phyloP scores from a whole-genome alignment of 2,797 vertebrate species.

The Masticophis lateralis region DNA sequence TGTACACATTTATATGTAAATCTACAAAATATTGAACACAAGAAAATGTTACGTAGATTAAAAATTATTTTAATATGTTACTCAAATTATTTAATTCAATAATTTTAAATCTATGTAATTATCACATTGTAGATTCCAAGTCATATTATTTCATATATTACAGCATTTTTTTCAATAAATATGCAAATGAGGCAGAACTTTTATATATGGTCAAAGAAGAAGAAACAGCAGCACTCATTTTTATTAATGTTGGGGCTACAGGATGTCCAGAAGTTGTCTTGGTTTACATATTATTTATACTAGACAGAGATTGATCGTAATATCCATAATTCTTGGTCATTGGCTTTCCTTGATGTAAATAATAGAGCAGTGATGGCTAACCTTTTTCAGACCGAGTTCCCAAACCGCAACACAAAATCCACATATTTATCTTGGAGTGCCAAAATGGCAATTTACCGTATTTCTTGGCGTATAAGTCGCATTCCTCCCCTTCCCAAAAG shows the following conservation, averaged over 20 bases:
- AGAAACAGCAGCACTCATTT: background rate
- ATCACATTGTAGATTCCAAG: background rate
- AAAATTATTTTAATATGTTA: too few relatives aligned
- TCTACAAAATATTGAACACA: background rate
- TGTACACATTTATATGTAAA: background rate
- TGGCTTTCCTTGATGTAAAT: too few relatives aligned
- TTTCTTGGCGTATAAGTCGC: too few relatives aligned
- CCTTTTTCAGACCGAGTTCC: too few relatives aligned
- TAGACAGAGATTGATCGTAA: too few relatives aligned
- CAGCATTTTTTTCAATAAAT: background rate
- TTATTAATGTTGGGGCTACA: background rate
- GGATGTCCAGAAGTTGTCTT: background rate
- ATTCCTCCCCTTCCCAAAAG: too few relatives aligned
- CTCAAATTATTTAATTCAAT: background rate
- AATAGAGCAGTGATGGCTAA: too few relatives aligned
- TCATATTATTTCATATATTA: background rate
- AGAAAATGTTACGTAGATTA: too few relatives aligned
- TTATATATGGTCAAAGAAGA: background rate
- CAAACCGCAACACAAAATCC: too few relatives aligned
- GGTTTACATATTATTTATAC: background rate
- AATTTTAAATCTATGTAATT: background rate
- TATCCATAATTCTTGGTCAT: too few relatives aligned
- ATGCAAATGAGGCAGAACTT: background rate
- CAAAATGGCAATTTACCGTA: too few relatives aligned
- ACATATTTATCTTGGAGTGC: too few relatives aligned